phyloP scores from a whole-genome alignment of 1,140 invertebrate species.

The Drosophila paulistorum region DNA sequence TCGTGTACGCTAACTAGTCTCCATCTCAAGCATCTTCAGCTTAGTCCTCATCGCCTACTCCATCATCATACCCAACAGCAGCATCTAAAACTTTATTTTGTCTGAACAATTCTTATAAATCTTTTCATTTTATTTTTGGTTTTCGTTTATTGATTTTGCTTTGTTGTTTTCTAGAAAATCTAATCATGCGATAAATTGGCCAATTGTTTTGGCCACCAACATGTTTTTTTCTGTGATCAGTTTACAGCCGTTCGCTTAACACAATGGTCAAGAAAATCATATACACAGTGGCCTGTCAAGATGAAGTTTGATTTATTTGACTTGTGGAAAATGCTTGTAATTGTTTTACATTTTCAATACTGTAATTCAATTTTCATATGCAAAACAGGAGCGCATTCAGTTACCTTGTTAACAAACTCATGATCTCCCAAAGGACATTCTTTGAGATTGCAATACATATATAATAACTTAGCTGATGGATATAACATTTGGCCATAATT shows the following conservation, averaged over 20 bases:
- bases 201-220: slow-evolving; percentile 63
- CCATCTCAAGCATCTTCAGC: slow-evolving; percentile 43
- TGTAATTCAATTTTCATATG: background rate
- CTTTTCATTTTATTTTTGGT: slow-evolving; percentile 24
- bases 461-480: no score
- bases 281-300: slow-evolving; percentile 36
- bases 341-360: slow-evolving; percentile 5
- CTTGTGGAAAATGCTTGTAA: background rate
- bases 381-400: no score
- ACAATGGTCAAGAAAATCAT: slow-evolving; percentile 34
- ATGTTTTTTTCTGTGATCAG: background rate
- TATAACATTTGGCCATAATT: no score
- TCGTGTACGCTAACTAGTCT: slow-evolving; percentile 75
- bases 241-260: slow-evolving; percentile 18
- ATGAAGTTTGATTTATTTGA: slow-evolving; percentile 52
- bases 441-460: no score
- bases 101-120: slow-evolving; percentile 4
- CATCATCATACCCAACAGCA: slow-evolving; percentile 4
- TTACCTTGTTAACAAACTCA: no score
- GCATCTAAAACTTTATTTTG: background rate
- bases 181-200: slow-evolving; percentile 81
- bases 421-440: no score
- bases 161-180: slow-evolving; percentile 53
- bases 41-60: slow-evolving; percentile 19
- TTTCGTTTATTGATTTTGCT: slow-evolving; percentile 64